Base-by-base conservation (phyloP, 2,888 invertebrate genomes). In the Lapara coniferarum region DNA sequence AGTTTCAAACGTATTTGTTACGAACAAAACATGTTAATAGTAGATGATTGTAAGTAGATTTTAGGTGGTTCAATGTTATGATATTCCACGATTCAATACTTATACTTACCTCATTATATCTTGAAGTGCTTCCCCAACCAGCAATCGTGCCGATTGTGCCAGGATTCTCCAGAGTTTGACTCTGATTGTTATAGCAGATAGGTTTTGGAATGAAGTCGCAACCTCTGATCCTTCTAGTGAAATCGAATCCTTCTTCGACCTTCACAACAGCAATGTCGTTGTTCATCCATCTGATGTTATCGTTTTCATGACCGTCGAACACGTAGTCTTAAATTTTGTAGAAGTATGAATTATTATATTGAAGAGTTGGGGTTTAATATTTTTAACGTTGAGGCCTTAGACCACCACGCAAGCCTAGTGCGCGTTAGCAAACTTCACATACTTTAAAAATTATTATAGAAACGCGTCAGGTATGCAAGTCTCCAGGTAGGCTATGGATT, bases 231-330 rank as follows among this genome's bases (percentile, higher is more conserved):
- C 88, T 81, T 37, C 90, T 78, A 1, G 79, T 85, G 71, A 92
- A 92, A 69, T 92, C 90, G 59, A 92, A 92, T 0, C 89, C 89
- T 25, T 89, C 91, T 70, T 92, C 92, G 0, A 91, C 78, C 69
- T 90, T 92, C 0, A 92, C 90, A 0, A 92, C 81, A 0, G 92
- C 92, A 8, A 92, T 91, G 72, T 92, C 92, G 70, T 92, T 91
- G 81, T 89, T 90, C 92, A 92, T 90, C 92, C 92, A 92, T 69
- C 90, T 80, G 19, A 92, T 89, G 70, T 92, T 91, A 71, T 92
- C 92, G 67, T 91, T 90, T 68, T 91, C 89, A 63, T 91, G 90
- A 0, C 91, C 92, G 51, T 92, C 92, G 68, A 92, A 92, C 0
- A 88, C 82, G 72, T 92, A 92, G 74, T 91, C 92, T 92, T 70